These are phyloP conservation scores for Syngnathus scovelli DNA, from an alignment of 2,113 vertebrate species.

Conservation along the genomic window DNA sequence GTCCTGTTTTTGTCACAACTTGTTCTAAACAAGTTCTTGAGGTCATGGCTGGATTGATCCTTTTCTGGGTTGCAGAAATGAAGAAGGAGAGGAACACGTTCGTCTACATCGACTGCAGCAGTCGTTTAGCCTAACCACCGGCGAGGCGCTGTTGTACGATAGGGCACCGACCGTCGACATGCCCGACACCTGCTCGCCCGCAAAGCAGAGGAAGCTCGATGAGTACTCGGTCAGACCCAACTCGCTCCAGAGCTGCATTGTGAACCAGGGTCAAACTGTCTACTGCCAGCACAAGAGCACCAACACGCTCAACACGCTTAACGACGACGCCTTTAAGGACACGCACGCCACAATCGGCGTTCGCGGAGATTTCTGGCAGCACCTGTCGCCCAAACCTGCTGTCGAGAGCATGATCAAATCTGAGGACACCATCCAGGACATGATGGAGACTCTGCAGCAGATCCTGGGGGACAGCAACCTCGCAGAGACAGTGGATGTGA, in stretches of 20 bases:
- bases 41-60: neutral
- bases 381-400: fast-evolving
- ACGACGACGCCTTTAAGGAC: constrained; percentile 61
- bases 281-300: constrained; percentile 53
- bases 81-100: constrained; percentile 79
- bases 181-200: constrained; percentile 27
- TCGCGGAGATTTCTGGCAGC: constrained; percentile 34
- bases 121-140: constrained; percentile 73
- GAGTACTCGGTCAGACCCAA: constrained; percentile 33
- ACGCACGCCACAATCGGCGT: constrained; percentile 63
- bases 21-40: neutral
- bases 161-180: constrained; percentile 37
- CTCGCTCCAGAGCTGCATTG: constrained; percentile 69
- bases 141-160: constrained; percentile 73
- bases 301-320: constrained; percentile 42
- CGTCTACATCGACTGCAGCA: constrained; percentile 68
- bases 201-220: constrained; percentile 35
- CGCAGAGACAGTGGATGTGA: constrained; percentile 15
- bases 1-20: neutral
- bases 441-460: constrained; percentile 66
- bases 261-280: constrained; percentile 67
- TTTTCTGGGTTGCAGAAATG: constrained; percentile 58
- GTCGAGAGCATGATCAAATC: constrained; percentile 12
- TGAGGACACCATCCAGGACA: constrained; percentile 40
- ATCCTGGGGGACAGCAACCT: constrained; percentile 32